Percentiles rank a stretch among this genome's conserved stretches.
phyloP scores from a whole-genome alignment of 2,113 vertebrate species.

The Mesitornis unicolor region DNA sequence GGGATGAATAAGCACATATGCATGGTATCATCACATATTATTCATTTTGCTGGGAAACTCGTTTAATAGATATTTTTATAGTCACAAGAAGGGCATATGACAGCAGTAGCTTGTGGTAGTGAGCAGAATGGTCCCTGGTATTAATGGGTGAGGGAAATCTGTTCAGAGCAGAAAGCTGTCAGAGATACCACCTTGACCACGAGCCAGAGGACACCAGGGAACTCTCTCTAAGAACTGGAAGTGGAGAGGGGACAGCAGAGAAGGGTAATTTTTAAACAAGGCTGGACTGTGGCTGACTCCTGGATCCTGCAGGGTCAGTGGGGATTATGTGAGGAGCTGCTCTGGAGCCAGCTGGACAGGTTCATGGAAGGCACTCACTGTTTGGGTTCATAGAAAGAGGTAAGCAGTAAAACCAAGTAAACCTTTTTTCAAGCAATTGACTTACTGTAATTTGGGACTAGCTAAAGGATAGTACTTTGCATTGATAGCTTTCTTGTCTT shows the following conservation, averaged over 20 bases:
- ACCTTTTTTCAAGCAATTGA: neutral
- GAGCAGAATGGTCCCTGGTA: neutral
- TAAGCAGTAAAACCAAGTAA: neutral
- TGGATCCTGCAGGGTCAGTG: neutral
- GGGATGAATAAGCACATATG: neutral
- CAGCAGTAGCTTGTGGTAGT: neutral
- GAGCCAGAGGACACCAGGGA: neutral
- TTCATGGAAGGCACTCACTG: neutral
- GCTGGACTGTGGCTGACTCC: neutral
- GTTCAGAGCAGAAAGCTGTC: neutral
- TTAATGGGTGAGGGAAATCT: neutral
- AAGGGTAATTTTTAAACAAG: neutral
- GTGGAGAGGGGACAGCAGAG: neutral
- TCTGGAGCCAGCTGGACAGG: neutral
- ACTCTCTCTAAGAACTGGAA: neutral
- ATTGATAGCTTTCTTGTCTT: neutral
- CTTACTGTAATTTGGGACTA: neutral
- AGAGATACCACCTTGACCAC: neutral
- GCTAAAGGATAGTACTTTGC: neutral
- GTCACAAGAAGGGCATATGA: neutral
- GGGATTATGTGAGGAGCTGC: neutral
- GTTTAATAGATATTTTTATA: neutral
- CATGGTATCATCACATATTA: neutral
- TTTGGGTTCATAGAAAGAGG: neutral
- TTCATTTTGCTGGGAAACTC: neutral